A percentile compares a stretch with the other conserved stretches of the same genome.
Evolutionary conservation across 1,140 invertebrate genomes (phyloP).

Genomic region (Brachionus angularis): DNA sequence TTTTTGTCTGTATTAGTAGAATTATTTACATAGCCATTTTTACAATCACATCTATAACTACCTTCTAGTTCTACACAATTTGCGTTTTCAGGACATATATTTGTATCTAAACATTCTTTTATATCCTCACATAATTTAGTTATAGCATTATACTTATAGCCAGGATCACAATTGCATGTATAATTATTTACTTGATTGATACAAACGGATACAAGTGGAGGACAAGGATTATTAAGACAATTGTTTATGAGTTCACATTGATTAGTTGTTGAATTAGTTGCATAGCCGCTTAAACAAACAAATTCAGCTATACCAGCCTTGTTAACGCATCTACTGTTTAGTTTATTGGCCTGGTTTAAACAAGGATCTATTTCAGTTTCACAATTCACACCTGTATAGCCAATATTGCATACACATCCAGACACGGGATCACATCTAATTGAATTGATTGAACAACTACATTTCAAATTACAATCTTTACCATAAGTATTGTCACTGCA

Average conservation of each 20-base stretch:
- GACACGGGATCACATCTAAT: constrained; percentile 5
- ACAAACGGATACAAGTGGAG: not conserved
- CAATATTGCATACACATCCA: not conserved
- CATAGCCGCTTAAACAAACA: not conserved
- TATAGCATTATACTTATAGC: not conserved
- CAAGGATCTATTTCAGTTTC: not conserved
- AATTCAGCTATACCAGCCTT: not conserved
- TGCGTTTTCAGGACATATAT: not conserved
- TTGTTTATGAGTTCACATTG: not conserved
- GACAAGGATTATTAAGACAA: not conserved
- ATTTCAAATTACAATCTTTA: not conserved
- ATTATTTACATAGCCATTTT: not conserved
- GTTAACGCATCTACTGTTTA: not conserved
- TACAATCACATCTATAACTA: not conserved
- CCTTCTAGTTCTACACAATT: not conserved
- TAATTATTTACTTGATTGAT: not conserved
- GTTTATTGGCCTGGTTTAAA: not conserved
- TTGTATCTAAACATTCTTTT: not conserved
- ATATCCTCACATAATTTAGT: not conserved
- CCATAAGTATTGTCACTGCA: not conserved
- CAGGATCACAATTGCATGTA: not conserved
- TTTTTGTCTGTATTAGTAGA: not conserved
- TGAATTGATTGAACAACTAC: not conserved
- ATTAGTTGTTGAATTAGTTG: not conserved
- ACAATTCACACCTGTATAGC: constrained; percentile 3